phyloP scores from a whole-genome alignment of 1,140 invertebrate genomes.

The Drosophila ogumai region DNA sequence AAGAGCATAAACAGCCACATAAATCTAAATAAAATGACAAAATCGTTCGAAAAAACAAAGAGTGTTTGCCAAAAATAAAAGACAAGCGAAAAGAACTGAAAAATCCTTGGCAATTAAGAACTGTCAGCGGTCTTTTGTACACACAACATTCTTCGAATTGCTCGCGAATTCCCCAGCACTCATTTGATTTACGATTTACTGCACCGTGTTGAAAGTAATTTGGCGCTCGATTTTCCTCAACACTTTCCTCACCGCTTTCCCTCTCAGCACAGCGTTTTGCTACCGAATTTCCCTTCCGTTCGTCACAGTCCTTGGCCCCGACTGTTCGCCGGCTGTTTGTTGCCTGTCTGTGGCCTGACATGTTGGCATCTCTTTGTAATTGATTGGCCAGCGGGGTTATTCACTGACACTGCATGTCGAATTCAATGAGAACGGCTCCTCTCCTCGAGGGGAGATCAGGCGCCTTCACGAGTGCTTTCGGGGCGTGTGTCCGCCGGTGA shows the following conservation, averaged over 20 bases:
- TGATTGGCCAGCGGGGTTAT: constrained; percentile 75
- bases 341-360: constrained; percentile 66
- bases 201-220: constrained; percentile 74
- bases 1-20: neutral
- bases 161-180: constrained; percentile 61
- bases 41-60: constrained; percentile 3
- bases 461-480: constrained; percentile 32
- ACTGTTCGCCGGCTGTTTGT: constrained; percentile 44
- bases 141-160: constrained; percentile 71
- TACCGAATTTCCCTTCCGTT: constrained; percentile 36
- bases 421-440: constrained; percentile 56
- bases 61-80: constrained; percentile 27
- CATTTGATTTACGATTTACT: constrained; percentile 72
- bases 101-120: constrained; percentile 79
- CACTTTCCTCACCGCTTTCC: constrained; percentile 4
- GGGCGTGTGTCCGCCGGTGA: constrained; percentile 45
- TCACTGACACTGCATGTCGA: constrained; percentile 73
- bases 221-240: constrained; percentile 65
- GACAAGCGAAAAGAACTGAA: constrained; percentile 19
- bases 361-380: constrained; percentile 81
- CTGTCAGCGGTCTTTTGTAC: constrained; percentile 80
- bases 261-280: neutral
- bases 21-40: constrained; percentile 27
- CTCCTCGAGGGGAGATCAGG: constrained; percentile 45
- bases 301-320: constrained; percentile 34